A percentile compares a stretch with the other conserved stretches of the same genome.
Evolutionary conservation across 2,888 invertebrate species (phyloP).

Genomic region (Caenorhabditis sp.): DNA sequence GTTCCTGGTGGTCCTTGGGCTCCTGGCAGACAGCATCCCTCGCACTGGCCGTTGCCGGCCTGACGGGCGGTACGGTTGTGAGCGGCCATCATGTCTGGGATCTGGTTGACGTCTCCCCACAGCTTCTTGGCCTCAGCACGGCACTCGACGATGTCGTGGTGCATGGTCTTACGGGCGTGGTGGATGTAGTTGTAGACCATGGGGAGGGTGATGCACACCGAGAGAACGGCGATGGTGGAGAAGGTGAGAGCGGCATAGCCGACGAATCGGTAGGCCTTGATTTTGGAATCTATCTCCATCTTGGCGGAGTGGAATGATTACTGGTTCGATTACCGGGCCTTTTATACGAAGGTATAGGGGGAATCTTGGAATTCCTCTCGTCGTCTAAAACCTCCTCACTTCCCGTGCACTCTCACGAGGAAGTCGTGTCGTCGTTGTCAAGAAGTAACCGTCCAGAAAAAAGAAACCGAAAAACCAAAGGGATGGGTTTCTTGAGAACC

Average conservation of each 20-base stretch:
- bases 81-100: constrained; percentile 70
- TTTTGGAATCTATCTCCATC: constrained; percentile 73
- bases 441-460: too few species aligned
- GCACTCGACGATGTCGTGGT: constrained; percentile 76
- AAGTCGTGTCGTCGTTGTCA: constrained; percentile 17
- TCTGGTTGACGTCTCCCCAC: constrained; percentile 77
- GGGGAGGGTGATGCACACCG: constrained; percentile 73
- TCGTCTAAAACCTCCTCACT: constrained; percentile 11
- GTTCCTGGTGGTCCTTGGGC: constrained; percentile 80
- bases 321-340: constrained; percentile 26
- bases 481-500: constrained; percentile 33
- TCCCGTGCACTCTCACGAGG: constrained; percentile 2
- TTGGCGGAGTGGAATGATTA: constrained; percentile 54
- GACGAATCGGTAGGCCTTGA: constrained; percentile 82
- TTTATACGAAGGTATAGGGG: constrained; percentile 28
- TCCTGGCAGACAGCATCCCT: constrained; percentile 79
- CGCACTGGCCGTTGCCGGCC: constrained; percentile 71
- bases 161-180: constrained; percentile 72
- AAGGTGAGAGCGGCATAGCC: constrained; percentile 82
- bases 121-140: constrained; percentile 78
- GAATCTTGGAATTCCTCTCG: constrained; percentile 40
- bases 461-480: constrained; percentile 42
- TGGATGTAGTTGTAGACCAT: constrained; percentile 79
- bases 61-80: constrained; percentile 78
- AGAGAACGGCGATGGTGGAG: constrained; percentile 74